Conservation (phyloP, 2,888 invertebrate species). For the Amphipyra tragopoginis region DNA sequence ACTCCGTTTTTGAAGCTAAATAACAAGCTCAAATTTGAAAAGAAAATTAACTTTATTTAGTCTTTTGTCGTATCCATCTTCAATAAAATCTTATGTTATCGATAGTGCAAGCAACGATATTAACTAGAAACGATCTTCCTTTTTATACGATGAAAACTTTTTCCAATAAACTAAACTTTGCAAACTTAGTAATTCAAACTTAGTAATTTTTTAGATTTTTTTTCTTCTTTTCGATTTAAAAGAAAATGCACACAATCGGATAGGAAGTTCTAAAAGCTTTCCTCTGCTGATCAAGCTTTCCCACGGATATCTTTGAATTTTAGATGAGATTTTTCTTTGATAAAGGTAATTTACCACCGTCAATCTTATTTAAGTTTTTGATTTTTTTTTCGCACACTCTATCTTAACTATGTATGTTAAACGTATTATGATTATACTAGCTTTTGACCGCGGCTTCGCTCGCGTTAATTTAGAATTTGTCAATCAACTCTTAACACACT, state of each 20-base stretch:
- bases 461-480: too few species aligned
- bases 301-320: too few species aligned
- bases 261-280: slow-evolving; percentile 25
- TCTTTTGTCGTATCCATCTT: not conserved
- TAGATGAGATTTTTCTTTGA: too few species aligned
- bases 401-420: too few species aligned
- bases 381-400: too few species aligned
- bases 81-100: slow-evolving; percentile 25
- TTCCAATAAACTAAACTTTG: slow-evolving; percentile 49
- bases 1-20: too few species aligned
- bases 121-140: slow-evolving; percentile 37
- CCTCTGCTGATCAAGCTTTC: not conserved
- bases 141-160: slow-evolving; percentile 42
- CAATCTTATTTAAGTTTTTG: too few species aligned
- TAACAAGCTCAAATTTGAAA: too few species aligned
- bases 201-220: slow-evolving; percentile 39
- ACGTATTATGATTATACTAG: too few species aligned
- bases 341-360: too few species aligned
- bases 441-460: too few species aligned
- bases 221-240: slow-evolving; percentile 25
- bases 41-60: not conserved
- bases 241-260: slow-evolving; percentile 34
- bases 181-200: slow-evolving; percentile 49
- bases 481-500: too few species aligned
- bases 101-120: slow-evolving; percentile 38